These are phyloP conservation scores for Dicyrtomina minuta DNA, from an alignment of 2,888 invertebrate genomes.

Conservation along the genomic window DNA sequence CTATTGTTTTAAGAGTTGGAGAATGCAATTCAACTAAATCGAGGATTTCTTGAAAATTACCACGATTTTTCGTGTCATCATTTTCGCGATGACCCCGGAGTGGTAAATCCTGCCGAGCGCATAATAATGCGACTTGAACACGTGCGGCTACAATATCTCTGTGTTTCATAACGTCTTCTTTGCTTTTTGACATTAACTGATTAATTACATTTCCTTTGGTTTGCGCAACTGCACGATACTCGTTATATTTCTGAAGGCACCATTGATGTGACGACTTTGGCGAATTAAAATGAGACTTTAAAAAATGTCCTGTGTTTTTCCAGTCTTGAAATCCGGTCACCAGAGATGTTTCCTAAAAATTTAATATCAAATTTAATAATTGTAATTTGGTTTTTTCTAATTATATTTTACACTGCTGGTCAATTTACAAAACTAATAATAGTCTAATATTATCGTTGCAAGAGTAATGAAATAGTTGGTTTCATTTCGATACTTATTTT, in stretches of 20 bases:
- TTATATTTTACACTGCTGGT: no score
- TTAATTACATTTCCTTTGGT: background rate
- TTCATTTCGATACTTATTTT: no score
- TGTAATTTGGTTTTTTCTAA: no score
- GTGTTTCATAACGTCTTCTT: background rate
- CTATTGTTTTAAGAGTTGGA: background rate
- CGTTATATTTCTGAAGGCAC: background rate
- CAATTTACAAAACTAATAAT: no score
- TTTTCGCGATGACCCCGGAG: conserved; percentile 8
- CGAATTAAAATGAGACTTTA: background rate
- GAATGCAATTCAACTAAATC: background rate
- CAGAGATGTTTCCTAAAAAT: background rate
- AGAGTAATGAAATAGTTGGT: no score
- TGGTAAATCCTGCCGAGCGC: conserved; percentile 1
- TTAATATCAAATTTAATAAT: no score
- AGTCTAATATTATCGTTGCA: no score
- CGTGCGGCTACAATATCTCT: background rate
- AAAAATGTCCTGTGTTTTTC: background rate
- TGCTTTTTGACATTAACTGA: background rate
- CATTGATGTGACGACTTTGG: background rate
- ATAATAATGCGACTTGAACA: background rate
- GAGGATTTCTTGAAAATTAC: background rate
- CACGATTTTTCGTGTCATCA: background rate
- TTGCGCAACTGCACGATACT: background rate
- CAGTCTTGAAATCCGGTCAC: conserved; percentile 5